Evolutionary conservation across 2,888 invertebrate genomes (phyloP).

Genomic region (Yponomeuta cagnagella): DNA sequence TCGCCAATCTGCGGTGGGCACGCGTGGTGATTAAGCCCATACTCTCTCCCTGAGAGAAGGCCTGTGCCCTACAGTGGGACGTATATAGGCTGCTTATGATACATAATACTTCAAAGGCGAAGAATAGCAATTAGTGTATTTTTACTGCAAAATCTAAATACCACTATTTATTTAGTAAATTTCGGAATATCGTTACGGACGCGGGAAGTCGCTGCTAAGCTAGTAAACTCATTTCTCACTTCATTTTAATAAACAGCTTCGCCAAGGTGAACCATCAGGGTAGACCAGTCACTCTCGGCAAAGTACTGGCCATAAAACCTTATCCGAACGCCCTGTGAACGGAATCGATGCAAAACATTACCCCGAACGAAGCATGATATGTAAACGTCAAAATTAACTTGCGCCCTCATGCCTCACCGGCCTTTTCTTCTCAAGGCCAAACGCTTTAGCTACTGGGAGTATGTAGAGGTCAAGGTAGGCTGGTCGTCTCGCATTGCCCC

Average conservation of each 20-base stretch:
- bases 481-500: neutral
- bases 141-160: too few species aligned
- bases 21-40: too few species aligned
- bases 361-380: conserved; percentile 10
- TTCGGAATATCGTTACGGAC: too few species aligned
- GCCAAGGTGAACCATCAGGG: neutral
- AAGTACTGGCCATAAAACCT: neutral
- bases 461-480: neutral
- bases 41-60: too few species aligned
- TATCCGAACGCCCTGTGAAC: conserved; percentile 4
- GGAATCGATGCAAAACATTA: conserved; percentile 10
- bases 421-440: neutral
- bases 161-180: too few species aligned
- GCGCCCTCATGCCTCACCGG: conserved; percentile 1
- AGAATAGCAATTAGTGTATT: too few species aligned
- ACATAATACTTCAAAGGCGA: too few species aligned
- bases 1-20: too few species aligned
- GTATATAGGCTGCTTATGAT: too few species aligned
- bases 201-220: neutral
- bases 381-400: conserved; percentile 5
- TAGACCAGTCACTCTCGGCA: neutral
- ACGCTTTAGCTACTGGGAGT: neutral
- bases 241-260: too few species aligned
- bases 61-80: too few species aligned
- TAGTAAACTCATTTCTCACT: neutral